Conservation (phyloP, 2,888 invertebrate species). For the Orthosia cruda region DNA sequence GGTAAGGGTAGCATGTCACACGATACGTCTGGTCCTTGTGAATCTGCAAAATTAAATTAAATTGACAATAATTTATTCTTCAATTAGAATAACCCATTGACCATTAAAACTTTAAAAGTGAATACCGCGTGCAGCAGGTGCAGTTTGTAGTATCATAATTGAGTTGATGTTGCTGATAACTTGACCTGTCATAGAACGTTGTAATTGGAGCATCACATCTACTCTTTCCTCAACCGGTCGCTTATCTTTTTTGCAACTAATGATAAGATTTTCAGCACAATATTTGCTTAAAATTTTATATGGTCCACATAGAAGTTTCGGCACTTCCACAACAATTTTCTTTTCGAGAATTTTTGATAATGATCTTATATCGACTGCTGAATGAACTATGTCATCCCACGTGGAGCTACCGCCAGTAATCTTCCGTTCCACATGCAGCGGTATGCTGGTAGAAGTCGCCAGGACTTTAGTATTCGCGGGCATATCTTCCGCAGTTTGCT, state of each 20-base stretch:
- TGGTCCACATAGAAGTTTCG: constrained; percentile 82
- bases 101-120: constrained; percentile 4
- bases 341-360: constrained; percentile 86
- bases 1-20: constrained; percentile 63
- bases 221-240: constrained; percentile 66
- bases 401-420: constrained; percentile 68
- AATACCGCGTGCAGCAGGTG: constrained; percentile 60
- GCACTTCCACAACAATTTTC: constrained; percentile 84
- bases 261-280: constrained; percentile 80
- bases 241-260: constrained; percentile 79
- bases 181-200: constrained; percentile 80
- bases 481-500: constrained; percentile 53
- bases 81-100: background rate
- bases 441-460: constrained; percentile 82
- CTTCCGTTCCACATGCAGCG: constrained; percentile 80
- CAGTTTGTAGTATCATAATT: constrained; percentile 80
- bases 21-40: constrained; percentile 34
- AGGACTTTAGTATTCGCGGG: constrained; percentile 76
- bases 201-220: constrained; percentile 81
- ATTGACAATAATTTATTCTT: background rate
- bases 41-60: constrained; percentile 59
- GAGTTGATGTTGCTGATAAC: constrained; percentile 83
- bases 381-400: constrained; percentile 85
- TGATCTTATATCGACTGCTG: constrained; percentile 85
- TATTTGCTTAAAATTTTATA: constrained; percentile 80